phyloP scores from a whole-genome alignment of 2,113 vertebrate genomes.

The Nesogale talazaci region DNA sequence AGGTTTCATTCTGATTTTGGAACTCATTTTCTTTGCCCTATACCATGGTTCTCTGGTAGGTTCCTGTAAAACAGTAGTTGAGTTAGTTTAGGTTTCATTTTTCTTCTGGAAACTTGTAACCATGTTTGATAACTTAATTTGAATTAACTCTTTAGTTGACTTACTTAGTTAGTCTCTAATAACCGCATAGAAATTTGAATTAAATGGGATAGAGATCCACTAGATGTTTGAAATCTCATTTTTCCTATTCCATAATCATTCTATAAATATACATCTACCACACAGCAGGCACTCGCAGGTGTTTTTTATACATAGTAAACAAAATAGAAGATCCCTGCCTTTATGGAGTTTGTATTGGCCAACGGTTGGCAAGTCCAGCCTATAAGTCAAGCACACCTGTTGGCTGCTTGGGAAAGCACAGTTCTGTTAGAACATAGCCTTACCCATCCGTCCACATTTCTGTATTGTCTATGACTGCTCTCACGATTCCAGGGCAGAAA shows the following conservation, averaged over 20 bases:
- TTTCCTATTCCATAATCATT: slow-evolving; percentile 24
- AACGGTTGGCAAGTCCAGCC: background rate
- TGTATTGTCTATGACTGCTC: background rate
- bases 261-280: background rate
- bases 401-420: background rate
- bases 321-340: background rate
- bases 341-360: background rate
- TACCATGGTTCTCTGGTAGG: background rate
- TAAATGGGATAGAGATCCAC: slow-evolving; percentile 15
- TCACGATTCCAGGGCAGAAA: background rate
- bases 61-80: background rate
- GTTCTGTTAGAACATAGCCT: background rate
- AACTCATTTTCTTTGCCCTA: background rate
- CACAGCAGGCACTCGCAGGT: background rate
- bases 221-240: slow-evolving; percentile 25
- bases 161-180: background rate
- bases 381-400: background rate
- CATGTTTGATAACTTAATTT: background rate
- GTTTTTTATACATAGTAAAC: background rate
- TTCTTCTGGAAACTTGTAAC: background rate
- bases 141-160: background rate
- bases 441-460: background rate
- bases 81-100: background rate
- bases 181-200: slow-evolving; percentile 34
- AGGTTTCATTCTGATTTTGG: slow-evolving; percentile 34